Evolutionary conservation across 92 coral and sea anemone genomes (phyloP), one percentile per base, ranked within the genome.

Genomic region (Phenganax subtilis): DNA sequence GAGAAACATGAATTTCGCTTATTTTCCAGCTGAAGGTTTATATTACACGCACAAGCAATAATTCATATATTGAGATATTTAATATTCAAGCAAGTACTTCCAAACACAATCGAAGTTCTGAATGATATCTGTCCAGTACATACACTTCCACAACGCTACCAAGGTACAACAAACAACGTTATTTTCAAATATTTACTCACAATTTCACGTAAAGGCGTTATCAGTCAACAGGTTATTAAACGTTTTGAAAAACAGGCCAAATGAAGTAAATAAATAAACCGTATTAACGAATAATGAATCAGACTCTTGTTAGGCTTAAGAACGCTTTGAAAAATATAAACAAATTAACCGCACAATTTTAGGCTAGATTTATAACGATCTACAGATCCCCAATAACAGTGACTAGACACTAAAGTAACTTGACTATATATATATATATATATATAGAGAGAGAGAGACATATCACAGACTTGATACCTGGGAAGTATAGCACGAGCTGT

Each of bases 261-360:
- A 9, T 66, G 47, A 51, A 29, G 12, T 9, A 66, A 25, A 66
- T 10, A 27, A 27, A 14, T 66, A 66, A 66, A 66, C 31, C 28
- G 11, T 15, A 27, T 27, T 59, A 61, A 61, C 25, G 25, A 15
- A 29, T 6, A 7, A 61, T 61, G 67, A 61, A 28, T 14, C 25
- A 28, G 25, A 61, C 28, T 14, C 7, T 3, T 61, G 15, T 17
- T 61, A 61, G 28, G 67, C 25, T 61, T 61, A 61, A 66, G 47
- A 20, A 29, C 72, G 31, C 9, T 47, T 66, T 66, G 47, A 66
- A 66, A 61, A 29, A 20, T 66, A 27, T 66, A 25, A 66, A 66
- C 72, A 66, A 66, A 66, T 66, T 29, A 66, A 66, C 47, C 44
- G 51, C 72, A 25, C 47, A 66, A 66, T 66, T 66, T 66, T 66